phyloP scores from a whole-genome alignment of 1,140 invertebrate genomes.

The Neodiprion pinetum region DNA sequence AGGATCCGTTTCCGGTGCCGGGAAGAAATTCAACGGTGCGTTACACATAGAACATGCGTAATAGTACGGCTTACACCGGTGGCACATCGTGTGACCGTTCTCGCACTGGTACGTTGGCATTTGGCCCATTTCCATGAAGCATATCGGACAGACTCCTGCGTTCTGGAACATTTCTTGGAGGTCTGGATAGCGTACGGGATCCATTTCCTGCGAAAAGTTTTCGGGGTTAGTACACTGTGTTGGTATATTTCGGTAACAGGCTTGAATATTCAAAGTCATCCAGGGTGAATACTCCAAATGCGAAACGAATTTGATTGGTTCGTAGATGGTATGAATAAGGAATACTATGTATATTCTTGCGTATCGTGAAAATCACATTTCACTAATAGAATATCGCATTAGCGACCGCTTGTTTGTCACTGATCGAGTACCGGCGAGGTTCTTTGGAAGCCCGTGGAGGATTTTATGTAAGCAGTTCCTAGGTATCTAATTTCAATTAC shows the following conservation, averaged over 20 bases:
- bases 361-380: too few species aligned
- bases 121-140: slow-evolving; percentile 44
- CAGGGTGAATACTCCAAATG: background rate
- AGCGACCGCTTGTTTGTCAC: too few species aligned
- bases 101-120: slow-evolving; percentile 40
- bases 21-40: slow-evolving; percentile 31
- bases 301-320: background rate
- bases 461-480: too few species aligned
- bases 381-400: too few species aligned
- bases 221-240: background rate
- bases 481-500: too few species aligned
- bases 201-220: background rate
- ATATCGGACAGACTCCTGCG: slow-evolving; percentile 50
- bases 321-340: too few species aligned
- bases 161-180: slow-evolving; percentile 42
- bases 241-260: too few species aligned
- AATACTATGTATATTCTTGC: too few species aligned
- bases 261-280: slow-evolving; percentile 12
- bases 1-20: slow-evolving; percentile 10
- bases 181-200: slow-evolving; percentile 48
- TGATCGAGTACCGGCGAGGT: too few species aligned
- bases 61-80: slow-evolving; percentile 52
- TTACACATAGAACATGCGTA: slow-evolving; percentile 45
- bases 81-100: slow-evolving; percentile 45
- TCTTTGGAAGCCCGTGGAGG: too few species aligned